phyloP scores from a whole-genome alignment of 2,113 vertebrate species.

The Hypanus sabinus region DNA sequence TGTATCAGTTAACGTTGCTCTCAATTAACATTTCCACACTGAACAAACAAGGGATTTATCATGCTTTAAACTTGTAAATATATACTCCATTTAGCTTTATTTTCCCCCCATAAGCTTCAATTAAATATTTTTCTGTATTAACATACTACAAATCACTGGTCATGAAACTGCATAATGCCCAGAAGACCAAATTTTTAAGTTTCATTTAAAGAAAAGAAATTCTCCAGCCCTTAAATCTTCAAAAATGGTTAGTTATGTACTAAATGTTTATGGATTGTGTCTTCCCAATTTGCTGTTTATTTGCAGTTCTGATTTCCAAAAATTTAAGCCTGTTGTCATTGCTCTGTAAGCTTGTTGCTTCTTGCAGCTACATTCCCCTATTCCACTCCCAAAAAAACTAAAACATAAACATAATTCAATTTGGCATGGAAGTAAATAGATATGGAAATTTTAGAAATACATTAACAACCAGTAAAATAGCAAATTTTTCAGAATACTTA shows the following conservation, averaged over 20 bases:
- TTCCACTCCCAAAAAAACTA: neutral
- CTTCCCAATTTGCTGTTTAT: neutral
- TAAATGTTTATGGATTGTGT: neutral
- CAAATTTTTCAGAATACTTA: constrained; percentile 30
- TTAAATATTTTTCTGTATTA: constrained; percentile 14
- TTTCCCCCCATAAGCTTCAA: neutral
- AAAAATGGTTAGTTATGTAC: neutral
- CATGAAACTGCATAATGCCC: neutral
- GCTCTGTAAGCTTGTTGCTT: neutral
- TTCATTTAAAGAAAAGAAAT: neutral
- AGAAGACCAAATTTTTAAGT: neutral
- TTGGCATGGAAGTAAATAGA: constrained; percentile 25
- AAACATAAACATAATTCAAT: neutral
- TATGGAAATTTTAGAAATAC: constrained; percentile 21
- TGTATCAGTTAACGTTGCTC: neutral
- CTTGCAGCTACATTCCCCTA: neutral
- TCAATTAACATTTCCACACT: neutral
- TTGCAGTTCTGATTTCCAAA: neutral
- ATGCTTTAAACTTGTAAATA: neutral
- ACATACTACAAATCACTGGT: neutral
- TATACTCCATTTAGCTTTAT: neutral
- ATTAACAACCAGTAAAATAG: constrained; percentile 27
- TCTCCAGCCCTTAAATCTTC: neutral
- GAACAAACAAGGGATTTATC: neutral
- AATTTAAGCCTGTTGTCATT: neutral